Evolutionary conservation across 2,888 invertebrate genomes (phyloP).

Genomic region (Caenorhabditis afra): DNA sequence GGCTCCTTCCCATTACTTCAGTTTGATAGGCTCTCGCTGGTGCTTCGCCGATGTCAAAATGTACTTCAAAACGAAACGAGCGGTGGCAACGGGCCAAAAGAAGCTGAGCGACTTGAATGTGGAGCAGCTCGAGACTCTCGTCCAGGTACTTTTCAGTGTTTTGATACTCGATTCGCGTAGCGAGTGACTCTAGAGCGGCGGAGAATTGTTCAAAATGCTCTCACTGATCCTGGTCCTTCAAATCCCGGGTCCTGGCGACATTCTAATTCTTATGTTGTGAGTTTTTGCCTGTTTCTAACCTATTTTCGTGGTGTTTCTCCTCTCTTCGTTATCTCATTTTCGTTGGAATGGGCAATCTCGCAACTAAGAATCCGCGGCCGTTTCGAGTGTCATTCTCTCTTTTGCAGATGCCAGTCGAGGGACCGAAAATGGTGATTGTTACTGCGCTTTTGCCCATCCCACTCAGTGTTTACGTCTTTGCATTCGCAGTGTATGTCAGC

Average conservation of each 20-base stretch:
- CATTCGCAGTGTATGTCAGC: constrained; percentile 73
- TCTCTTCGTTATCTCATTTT: background rate
- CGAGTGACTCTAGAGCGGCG: constrained; percentile 62
- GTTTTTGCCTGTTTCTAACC: constrained; percentile 46
- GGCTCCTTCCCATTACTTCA: background rate
- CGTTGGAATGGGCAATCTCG: constrained; percentile 46
- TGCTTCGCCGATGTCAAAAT: constrained; percentile 76
- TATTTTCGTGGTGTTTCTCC: constrained; percentile 8
- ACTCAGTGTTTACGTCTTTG: constrained; percentile 74
- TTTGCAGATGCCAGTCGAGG: constrained; percentile 72
- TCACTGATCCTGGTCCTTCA: constrained; percentile 68
- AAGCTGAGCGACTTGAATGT: constrained; percentile 80
- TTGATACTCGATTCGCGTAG: constrained; percentile 4
- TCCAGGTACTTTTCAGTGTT: constrained; percentile 81
- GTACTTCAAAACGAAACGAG: constrained; percentile 64
- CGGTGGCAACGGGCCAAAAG: constrained; percentile 54
- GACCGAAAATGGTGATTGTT: constrained; percentile 71
- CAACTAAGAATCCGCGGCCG: constrained; percentile 30
- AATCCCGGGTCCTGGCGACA: constrained; percentile 71
- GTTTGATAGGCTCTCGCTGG: constrained; percentile 65
- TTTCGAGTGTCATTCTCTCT: constrained; percentile 33
- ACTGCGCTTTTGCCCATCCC: constrained; percentile 72
- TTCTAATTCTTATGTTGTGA: constrained; percentile 69
- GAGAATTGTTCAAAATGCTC: constrained; percentile 69
- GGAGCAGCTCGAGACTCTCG: constrained; percentile 83